phyloP scores from a whole-genome alignment of 2,113 vertebrate species.

The Saccopteryx bilineata region DNA sequence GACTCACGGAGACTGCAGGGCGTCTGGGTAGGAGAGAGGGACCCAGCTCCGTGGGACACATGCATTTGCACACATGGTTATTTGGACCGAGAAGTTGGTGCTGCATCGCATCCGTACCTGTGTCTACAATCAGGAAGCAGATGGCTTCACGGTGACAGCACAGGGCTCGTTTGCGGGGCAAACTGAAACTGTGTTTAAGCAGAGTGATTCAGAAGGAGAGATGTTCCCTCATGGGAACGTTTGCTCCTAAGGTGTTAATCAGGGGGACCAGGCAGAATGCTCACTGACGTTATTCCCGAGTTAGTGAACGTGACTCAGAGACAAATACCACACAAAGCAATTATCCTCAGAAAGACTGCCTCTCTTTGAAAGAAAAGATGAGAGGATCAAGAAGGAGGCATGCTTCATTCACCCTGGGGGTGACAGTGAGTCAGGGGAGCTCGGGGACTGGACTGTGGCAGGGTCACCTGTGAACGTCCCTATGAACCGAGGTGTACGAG shows the following conservation, averaged over 20 bases:
- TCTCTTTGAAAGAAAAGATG: constrained; percentile 38
- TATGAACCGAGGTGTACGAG: not conserved
- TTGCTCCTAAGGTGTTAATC: constrained; percentile 45
- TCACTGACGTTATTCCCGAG: constrained; percentile 33
- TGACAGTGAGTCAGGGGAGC: constrained; percentile 56
- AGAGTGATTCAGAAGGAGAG: constrained; percentile 44
- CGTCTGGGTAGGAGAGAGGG: not conserved
- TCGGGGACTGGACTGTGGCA: not conserved
- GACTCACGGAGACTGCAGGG: not conserved
- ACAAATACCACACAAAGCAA: constrained; percentile 69
- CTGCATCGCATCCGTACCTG: not conserved
- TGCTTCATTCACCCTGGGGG: constrained; percentile 30
- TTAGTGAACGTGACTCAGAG: constrained; percentile 54
- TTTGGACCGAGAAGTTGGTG: not conserved
- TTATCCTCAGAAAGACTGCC: constrained; percentile 62
- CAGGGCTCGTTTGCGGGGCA: constrained; percentile 5
- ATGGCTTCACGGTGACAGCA: not conserved
- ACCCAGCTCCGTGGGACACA: not conserved
- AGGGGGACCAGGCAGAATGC: constrained; percentile 41
- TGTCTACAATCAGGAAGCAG: not conserved
- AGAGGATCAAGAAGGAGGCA: constrained; percentile 35
- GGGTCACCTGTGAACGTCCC: not conserved
- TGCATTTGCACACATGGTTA: not conserved
- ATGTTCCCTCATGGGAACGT: constrained; percentile 23
- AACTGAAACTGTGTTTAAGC: constrained; percentile 17